Evolutionary conservation across 2,888 invertebrate species (phyloP).

Genomic region (Aleiodes leptofemur): DNA sequence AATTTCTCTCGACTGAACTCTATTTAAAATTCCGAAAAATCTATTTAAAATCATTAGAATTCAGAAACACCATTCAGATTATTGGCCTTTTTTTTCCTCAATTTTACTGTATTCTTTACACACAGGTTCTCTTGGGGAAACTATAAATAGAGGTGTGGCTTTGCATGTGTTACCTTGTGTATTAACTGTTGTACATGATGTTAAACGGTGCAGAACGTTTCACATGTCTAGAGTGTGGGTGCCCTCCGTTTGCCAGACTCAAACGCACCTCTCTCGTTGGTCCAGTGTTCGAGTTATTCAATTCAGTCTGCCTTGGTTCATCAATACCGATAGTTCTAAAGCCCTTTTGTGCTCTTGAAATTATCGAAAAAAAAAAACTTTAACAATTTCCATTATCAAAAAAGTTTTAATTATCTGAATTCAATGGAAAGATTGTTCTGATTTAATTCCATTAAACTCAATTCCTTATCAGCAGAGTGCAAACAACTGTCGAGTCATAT

Average conservation of each 20-base stretch:
- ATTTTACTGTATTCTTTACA: not conserved
- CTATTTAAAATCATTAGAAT: slow-evolving; percentile 1
- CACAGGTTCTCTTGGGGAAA: slow-evolving; percentile 35
- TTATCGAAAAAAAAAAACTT: too few species aligned
- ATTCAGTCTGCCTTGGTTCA: slow-evolving; percentile 55
- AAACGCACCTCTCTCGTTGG: slow-evolving; percentile 44
- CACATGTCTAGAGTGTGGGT: slow-evolving; percentile 49
- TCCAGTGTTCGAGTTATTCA: slow-evolving; percentile 46
- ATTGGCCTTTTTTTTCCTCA: slow-evolving; percentile 37
- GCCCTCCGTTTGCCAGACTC: slow-evolving; percentile 41
- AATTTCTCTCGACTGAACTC: not conserved
- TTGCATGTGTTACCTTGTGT: slow-evolving; percentile 34
- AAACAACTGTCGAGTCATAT: slow-evolving; percentile 50
- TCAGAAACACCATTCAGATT: slow-evolving; percentile 9
- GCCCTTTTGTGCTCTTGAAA: not conserved
- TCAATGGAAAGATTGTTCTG: not conserved
- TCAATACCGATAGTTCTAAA: slow-evolving; percentile 41
- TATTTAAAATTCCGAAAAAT: not conserved
- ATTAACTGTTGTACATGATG: slow-evolving; percentile 35
- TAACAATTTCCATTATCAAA: too few species aligned
- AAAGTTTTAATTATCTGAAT: not conserved
- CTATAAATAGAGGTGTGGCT: slow-evolving; percentile 56
- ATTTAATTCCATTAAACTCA: not conserved
- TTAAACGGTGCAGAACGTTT: slow-evolving; percentile 52
- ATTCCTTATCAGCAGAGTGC: slow-evolving; percentile 51